Evolutionary conservation across 2,113 vertebrate species (phyloP).

Genomic region (Dipodomys merriami): DNA sequence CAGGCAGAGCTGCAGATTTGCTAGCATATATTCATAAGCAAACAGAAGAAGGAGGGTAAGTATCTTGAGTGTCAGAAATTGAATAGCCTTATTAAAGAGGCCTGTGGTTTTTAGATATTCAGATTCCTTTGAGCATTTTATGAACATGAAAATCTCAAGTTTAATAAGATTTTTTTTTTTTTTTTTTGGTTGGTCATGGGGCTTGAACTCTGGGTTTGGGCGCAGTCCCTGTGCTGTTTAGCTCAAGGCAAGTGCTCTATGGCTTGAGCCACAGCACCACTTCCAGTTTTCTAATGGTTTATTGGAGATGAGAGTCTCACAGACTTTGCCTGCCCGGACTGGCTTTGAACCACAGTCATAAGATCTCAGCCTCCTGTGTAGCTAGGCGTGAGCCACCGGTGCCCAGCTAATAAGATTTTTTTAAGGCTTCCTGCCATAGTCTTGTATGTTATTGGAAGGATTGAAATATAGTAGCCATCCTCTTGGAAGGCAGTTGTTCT

Average conservation of each 20-base stretch:
- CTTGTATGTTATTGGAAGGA: constrained; percentile 5
- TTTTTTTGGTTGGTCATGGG: too few relatives aligned
- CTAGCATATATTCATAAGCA: constrained; percentile 98
- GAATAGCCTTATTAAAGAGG: neutral
- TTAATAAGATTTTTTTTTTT: neutral
- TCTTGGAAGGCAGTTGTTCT: neutral
- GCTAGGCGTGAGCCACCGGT: too few relatives aligned
- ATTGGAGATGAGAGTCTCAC: too few relatives aligned
- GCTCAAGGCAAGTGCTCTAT: too few relatives aligned
- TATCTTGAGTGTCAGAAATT: neutral
- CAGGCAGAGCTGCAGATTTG: constrained; percentile 97
- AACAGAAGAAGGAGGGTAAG: constrained; percentile 96
- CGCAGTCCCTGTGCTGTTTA: too few relatives aligned
- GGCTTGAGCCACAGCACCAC: too few relatives aligned
- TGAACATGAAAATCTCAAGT: constrained; percentile 39
- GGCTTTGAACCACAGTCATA: too few relatives aligned
- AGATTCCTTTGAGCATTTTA: constrained; percentile 42
- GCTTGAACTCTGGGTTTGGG: too few relatives aligned
- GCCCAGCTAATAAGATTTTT: neutral
- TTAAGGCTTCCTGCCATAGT: constrained; percentile 29
- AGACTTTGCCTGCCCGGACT: too few relatives aligned
- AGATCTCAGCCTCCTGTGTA: too few relatives aligned
- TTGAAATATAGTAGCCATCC: constrained; percentile 27
- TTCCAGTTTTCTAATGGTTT: too few relatives aligned
- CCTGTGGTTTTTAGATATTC: constrained; percentile 11